Conservation (phyloP, 2,888 invertebrate species). For the Sarcophaga carnaria region DNA sequence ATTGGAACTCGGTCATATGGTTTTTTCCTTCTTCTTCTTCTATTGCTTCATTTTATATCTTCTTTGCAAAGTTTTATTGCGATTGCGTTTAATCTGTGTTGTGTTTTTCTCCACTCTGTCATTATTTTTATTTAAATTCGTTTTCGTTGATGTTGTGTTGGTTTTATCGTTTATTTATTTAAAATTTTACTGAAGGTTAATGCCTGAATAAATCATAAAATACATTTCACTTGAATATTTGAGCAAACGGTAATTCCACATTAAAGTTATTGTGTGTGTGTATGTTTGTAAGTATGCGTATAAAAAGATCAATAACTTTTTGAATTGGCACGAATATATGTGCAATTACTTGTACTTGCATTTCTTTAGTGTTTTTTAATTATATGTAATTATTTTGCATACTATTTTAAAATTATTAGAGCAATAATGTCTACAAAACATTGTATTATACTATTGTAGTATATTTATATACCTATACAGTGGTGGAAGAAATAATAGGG, state of each 20-base stretch:
- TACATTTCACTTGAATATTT: neutral
- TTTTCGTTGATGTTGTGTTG: neutral
- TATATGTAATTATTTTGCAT: neutral
- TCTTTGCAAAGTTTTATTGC: constrained; percentile 2
- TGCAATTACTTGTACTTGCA: neutral
- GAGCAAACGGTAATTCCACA: too few species aligned
- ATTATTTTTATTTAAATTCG: constrained; percentile 10
- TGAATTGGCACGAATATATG: neutral
- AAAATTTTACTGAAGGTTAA: constrained; percentile 48
- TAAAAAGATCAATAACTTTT: neutral
- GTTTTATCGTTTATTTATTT: constrained; percentile 27
- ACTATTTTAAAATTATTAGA: neutral
- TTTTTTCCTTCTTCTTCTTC: constrained; percentile 23
- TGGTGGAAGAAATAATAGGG: too few species aligned
- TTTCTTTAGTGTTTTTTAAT: neutral
- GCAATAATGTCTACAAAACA: neutral
- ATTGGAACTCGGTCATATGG: constrained; percentile 56
- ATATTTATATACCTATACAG: too few species aligned
- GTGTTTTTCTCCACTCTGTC: constrained; percentile 11
- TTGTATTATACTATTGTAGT: too few species aligned
- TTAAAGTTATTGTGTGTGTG: too few species aligned
- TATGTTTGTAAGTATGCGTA: neutral
- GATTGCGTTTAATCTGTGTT: constrained; percentile 11
- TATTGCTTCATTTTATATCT: neutral
- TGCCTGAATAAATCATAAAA: constrained; percentile 33